A percentile compares a stretch with the other conserved stretches of the same genome.
These are phyloP conservation scores for Parazoanthus swiftii DNA, from an alignment of 92 coral and sea anemone species.

Conservation along the genomic window DNA sequence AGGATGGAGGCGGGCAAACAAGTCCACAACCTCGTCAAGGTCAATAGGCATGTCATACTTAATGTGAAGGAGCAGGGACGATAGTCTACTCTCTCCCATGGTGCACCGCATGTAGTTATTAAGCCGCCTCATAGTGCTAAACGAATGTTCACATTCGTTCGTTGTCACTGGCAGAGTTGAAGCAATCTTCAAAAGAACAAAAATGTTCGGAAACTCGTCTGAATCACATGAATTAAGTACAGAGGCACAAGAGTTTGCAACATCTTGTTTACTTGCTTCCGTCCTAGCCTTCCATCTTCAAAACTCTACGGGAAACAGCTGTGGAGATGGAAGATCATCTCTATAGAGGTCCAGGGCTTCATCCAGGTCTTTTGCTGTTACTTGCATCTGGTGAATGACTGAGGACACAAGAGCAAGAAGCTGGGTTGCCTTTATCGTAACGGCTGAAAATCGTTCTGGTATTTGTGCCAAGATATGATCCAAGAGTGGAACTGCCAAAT, in stretches of 20 bases:
- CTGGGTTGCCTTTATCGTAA: neutral
- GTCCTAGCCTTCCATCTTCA: conserved; percentile 34
- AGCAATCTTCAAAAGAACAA: conserved; percentile 43
- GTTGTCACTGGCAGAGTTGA: conserved; percentile 58
- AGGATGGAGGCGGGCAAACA: conserved; percentile 49
- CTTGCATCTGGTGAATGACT: neutral
- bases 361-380: neutral
- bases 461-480: conserved; percentile 15
- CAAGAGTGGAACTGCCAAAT: conserved; percentile 36
- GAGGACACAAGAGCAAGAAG: neutral
- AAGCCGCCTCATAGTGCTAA: conserved; percentile 50
- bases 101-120: conserved; percentile 54
- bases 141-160: conserved; percentile 49
- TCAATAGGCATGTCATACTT: conserved; percentile 50
- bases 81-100: conserved; percentile 57
- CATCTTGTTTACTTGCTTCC: conserved; percentile 17
- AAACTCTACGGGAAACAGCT: conserved; percentile 33
- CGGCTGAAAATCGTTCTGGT: neutral
- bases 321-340: conserved; percentile 33
- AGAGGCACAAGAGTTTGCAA: conserved; percentile 43
- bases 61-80: conserved; percentile 52
- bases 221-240: conserved; percentile 40
- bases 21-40: conserved; percentile 49
- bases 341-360: neutral
- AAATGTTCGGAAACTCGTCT: conserved; percentile 41